Conservation (phyloP, 1,140 invertebrate genomes). For the Leucophenga varia region DNA sequence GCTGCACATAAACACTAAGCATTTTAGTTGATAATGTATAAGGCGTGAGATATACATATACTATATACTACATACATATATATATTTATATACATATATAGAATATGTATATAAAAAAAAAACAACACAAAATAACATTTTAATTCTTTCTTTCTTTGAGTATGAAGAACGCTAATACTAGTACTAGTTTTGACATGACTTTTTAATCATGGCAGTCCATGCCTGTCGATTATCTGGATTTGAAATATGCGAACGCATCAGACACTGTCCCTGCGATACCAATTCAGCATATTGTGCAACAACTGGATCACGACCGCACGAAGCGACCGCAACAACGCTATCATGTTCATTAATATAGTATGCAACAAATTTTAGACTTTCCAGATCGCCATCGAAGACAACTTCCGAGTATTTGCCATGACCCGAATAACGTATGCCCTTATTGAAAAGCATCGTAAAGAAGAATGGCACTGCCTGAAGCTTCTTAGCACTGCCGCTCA, state of each 20-base stretch:
- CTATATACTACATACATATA: too few relatives aligned
- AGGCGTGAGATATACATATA: too few relatives aligned
- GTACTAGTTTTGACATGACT: too few relatives aligned
- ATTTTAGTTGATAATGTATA: too few relatives aligned
- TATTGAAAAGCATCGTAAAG: conserved; percentile 88
- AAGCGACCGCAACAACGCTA: conserved; percentile 77
- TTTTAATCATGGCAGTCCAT: conserved; percentile 59
- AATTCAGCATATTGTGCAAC: conserved; percentile 83
- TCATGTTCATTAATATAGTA: conserved; percentile 75
- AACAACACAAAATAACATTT: too few relatives aligned
- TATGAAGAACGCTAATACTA: too few relatives aligned
- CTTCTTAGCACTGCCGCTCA: conserved; percentile 63
- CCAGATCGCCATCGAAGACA: conserved; percentile 74
- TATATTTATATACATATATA: too few relatives aligned
- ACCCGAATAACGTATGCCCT: conserved; percentile 85
- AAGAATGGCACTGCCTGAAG: conserved; percentile 83
- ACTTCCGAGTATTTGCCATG: conserved; percentile 73
- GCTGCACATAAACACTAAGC: too few relatives aligned
- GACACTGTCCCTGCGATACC: conserved; percentile 65
- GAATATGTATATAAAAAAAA: too few relatives aligned
- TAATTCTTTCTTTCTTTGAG: too few relatives aligned
- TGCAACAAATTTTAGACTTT: conserved; percentile 78
- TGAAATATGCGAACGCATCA: conserved; percentile 65
- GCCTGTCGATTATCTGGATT: conserved; percentile 59
- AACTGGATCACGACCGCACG: conserved; percentile 79